These are phyloP conservation scores for Oreochromis tanganicae DNA, from an alignment of 2,113 vertebrate genomes.

Conservation along the genomic window DNA sequence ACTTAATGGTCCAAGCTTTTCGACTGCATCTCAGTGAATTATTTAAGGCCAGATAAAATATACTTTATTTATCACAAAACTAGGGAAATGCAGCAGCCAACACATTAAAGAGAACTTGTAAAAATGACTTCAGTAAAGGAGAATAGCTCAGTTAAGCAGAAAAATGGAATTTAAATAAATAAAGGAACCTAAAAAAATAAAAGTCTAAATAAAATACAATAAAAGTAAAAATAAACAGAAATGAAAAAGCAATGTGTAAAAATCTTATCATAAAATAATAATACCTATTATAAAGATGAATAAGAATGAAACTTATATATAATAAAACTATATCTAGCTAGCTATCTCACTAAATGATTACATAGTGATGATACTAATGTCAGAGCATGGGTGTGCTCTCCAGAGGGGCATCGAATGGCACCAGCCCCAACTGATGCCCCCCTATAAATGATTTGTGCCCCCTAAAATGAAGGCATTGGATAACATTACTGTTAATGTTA, in stretches of 20 bases:
- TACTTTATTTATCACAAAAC: neutral
- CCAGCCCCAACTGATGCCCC: neutral
- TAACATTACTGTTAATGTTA: neutral
- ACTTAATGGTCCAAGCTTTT: neutral
- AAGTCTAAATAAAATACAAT: neutral
- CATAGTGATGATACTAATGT: neutral
- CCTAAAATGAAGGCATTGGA: neutral
- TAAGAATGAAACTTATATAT: neutral
- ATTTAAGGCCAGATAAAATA: neutral
- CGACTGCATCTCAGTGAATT: neutral
- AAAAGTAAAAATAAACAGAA: neutral
- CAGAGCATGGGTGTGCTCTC: neutral
- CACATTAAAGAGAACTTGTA: neutral
- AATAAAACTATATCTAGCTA: neutral
- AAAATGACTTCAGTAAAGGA: neutral
- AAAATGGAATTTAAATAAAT: neutral
- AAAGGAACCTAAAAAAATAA: neutral
- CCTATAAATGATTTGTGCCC: neutral
- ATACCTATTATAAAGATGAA: neutral
- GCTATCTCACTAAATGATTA: neutral
- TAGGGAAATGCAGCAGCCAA: neutral
- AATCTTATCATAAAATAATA: neutral
- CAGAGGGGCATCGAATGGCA: neutral
- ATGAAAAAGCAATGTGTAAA: neutral
- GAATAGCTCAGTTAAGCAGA: neutral